Evolutionary conservation across 2,797 vertebrate genomes (phyloP).

Genomic region (Aldrovandia affinis): DNA sequence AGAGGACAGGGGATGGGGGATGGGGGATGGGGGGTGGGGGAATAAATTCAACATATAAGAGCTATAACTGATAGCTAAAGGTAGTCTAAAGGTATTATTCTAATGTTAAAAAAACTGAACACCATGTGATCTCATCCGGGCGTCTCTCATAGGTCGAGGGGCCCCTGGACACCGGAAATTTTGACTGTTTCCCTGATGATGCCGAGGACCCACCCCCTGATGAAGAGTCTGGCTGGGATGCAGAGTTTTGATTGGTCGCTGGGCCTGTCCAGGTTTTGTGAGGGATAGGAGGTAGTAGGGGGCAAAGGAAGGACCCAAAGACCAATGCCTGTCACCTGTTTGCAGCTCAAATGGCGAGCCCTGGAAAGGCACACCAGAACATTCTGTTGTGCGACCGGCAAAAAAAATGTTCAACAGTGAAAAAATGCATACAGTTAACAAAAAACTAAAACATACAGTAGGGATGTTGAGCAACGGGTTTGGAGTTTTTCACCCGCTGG

Average conservation of each 20-base stretch:
- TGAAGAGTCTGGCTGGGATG: constrained; percentile 66
- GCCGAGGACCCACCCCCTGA: constrained; percentile 69
- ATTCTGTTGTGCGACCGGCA: too few species aligned
- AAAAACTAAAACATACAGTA: too few species aligned
- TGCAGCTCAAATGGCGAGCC: too few species aligned
- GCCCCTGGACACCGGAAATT: constrained; percentile 50
- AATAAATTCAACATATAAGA: not conserved
- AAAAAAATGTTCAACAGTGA: too few species aligned
- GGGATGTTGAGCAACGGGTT: too few species aligned
- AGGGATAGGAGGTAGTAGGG: too few species aligned
- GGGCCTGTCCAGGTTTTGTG: too few species aligned
- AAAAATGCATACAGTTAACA: too few species aligned
- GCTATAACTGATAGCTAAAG: not conserved
- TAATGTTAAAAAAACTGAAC: not conserved
- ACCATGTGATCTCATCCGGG: not conserved
- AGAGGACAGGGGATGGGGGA: constrained; percentile 36
- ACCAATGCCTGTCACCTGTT: too few species aligned
- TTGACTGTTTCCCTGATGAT: constrained; percentile 57
- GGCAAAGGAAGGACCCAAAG: too few species aligned
- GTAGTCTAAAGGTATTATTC: not conserved
- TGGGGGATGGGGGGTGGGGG: not conserved
- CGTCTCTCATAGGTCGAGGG: constrained; percentile 42
- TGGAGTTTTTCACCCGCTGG: too few species aligned
- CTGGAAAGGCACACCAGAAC: too few species aligned
- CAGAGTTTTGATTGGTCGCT: constrained; percentile 66